Base-by-base conservation (phyloP, 2,113 vertebrate genomes). In the Zapornia atra region DNA sequence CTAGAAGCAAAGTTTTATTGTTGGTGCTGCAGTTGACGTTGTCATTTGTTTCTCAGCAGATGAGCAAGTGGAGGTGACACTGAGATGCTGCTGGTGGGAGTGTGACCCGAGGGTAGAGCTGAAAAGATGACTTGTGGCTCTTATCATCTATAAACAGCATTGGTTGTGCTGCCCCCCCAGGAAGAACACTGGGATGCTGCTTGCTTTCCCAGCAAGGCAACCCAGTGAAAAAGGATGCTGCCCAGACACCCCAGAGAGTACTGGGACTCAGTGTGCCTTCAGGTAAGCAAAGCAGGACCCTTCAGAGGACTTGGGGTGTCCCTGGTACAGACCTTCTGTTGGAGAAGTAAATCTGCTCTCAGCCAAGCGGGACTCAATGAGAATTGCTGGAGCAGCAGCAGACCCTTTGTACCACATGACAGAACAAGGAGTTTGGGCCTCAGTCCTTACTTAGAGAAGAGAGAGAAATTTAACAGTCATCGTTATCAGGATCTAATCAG, bases 351-450 rank as follows among this genome's bases (percentile, higher is more conserved):
- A 54, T 38, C 59, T 65, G 56, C 22, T 70, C 40, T 65, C 38
- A 44, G 61, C 19, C 46, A 73, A 66, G 36, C 17, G n/a, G 12
- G 21, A 59, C 29, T 29, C n/a, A 29, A 29, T 11, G 38, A 60
- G 72, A 83, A 75, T 8, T 13, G 11, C 61, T 75, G 56, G 50
- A 26, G 22, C 0, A 1, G 38, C 87, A 83, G 72, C 75, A 76
- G 46, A 42, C 8, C 19, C 26, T 69, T 53, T 36, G 15, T 11
- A 25, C 31, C 7, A 17, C 0, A 0, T 61, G 29, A 34, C 40
- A 36, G 63, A 18, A 33, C 51, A 17, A 80, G 46, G 40, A 71
- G 25, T 33, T 54, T 17, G 18, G 42, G n/a, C 36, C 19, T 22
- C 56, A 34, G 66, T 16, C 31, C 44, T 64, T 72, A 11, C 7